A percentile compares a stretch with the other conserved stretches of the same genome.
Evolutionary conservation across 92 coral and sea anemone species (phyloP).

Genomic region (Actinernus sp.): DNA sequence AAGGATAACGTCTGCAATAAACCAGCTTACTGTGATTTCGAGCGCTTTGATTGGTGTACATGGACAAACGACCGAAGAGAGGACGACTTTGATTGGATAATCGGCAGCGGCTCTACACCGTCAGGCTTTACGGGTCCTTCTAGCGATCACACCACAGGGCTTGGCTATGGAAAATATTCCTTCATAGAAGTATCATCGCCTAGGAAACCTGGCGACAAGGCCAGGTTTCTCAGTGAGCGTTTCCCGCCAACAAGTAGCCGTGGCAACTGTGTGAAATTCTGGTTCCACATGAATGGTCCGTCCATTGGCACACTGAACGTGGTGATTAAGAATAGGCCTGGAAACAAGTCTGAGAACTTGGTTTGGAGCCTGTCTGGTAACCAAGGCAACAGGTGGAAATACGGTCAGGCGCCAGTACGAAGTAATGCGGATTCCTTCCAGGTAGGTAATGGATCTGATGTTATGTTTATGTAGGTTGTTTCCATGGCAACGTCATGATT

Average conservation of each 20-base stretch:
- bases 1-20: conserved; percentile 65
- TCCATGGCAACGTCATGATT: too few relatives aligned
- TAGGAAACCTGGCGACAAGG: conserved; percentile 73
- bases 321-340: conserved; percentile 85
- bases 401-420: conserved; percentile 84
- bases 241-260: conserved; percentile 72
- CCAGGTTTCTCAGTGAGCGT: conserved; percentile 90
- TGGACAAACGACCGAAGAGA: conserved; percentile 91
- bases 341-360: conserved; percentile 77
- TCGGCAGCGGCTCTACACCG: conserved; percentile 84
- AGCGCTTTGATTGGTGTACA: conserved; percentile 77
- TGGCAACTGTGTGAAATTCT: conserved; percentile 91
- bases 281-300: conserved; percentile 97
- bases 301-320: conserved; percentile 89
- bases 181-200: conserved; percentile 74
- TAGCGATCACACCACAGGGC: conserved; percentile 91
- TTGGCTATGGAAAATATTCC: conserved; percentile 85
- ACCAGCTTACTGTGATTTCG: conserved; percentile 92
- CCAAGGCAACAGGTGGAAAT: conserved; percentile 77
- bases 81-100: conserved; percentile 93
- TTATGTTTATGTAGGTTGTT: too few relatives aligned
- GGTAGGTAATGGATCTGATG: conserved; percentile 53
- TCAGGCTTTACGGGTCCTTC: conserved; percentile 90
- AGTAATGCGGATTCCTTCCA: conserved; percentile 80
- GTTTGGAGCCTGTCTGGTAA: conserved; percentile 95